A percentile compares a stretch with the other conserved stretches of the same genome.
phyloP scores from a whole-genome alignment of 2,888 invertebrate species.

The Apodemia duryi region DNA sequence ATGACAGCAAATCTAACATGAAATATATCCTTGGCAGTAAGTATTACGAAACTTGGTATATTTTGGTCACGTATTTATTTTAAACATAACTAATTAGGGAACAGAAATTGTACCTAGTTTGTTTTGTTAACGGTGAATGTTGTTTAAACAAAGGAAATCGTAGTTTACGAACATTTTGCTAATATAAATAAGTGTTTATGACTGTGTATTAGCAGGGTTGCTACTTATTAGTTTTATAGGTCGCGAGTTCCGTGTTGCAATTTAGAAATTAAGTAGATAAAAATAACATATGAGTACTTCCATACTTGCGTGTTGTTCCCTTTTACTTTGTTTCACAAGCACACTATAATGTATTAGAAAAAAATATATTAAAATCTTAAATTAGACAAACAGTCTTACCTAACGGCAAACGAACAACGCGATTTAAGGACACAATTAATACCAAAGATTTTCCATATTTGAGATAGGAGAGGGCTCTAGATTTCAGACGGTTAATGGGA shows the following conservation, averaged over 20 bases:
- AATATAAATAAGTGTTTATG: constrained; percentile 4
- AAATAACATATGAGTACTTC: too few species aligned
- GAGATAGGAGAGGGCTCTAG: too few species aligned
- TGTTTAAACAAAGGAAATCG: constrained; percentile 9
- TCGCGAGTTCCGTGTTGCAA: neutral
- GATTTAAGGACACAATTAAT: too few species aligned
- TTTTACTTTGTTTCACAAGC: too few species aligned
- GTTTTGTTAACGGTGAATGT: constrained; percentile 7
- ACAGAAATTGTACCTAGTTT: neutral
- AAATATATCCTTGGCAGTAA: neutral
- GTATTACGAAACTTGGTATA: constrained; percentile 23
- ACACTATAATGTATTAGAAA: too few species aligned
- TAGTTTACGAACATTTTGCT: constrained; percentile 3
- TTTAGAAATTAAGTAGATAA: neutral
- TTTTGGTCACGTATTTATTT: constrained; percentile 25
- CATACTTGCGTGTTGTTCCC: too few species aligned
- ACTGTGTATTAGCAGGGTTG: neutral
- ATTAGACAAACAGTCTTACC: too few species aligned
- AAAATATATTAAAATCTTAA: too few species aligned
- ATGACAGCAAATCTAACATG: neutral
- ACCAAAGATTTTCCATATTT: too few species aligned
- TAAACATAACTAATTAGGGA: constrained; percentile 19
- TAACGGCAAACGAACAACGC: too few species aligned
- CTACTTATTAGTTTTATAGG: neutral
- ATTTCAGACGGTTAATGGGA: too few species aligned